These are phyloP conservation scores for Eremobia ochroleuca DNA, from an alignment of 2,888 invertebrate genomes.

Conservation along the genomic window DNA sequence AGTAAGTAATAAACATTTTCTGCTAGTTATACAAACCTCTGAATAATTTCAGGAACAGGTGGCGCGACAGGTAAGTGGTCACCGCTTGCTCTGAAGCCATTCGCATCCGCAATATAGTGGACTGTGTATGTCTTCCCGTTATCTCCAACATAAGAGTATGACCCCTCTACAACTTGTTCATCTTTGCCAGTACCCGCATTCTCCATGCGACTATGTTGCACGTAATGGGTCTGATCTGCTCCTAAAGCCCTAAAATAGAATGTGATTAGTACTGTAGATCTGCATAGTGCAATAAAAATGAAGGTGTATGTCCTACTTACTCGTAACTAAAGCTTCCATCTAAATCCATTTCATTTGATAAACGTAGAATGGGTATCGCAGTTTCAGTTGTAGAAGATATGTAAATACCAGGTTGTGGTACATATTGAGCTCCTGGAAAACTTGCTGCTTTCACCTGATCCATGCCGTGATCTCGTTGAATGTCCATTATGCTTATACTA, in stretches of 20 bases:
- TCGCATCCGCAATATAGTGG: slow-evolving; percentile 94
- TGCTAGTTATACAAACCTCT: slow-evolving; percentile 81
- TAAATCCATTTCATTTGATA: slow-evolving; percentile 90
- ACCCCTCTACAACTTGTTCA: slow-evolving; percentile 92
- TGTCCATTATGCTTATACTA: slow-evolving; percentile 83
- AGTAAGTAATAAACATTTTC: background rate
- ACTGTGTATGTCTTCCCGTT: slow-evolving; percentile 92
- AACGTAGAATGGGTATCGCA: slow-evolving; percentile 88
- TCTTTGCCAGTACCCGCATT: slow-evolving; percentile 91
- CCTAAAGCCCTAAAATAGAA: slow-evolving; percentile 83
- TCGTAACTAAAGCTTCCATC: slow-evolving; percentile 91
- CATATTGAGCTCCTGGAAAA: slow-evolving; percentile 75
- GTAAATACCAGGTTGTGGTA: slow-evolving; percentile 79
- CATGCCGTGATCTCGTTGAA: slow-evolving; percentile 72
- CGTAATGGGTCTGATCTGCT: slow-evolving; percentile 90
- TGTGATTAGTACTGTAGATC: slow-evolving; percentile 27
- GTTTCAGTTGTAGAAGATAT: slow-evolving; percentile 87
- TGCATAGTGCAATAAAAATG: background rate
- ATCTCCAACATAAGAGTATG: slow-evolving; percentile 92
- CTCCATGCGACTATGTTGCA: slow-evolving; percentile 90
- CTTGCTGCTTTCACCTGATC: slow-evolving; percentile 82
- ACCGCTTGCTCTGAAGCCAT: slow-evolving; percentile 94
- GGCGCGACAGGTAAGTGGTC: slow-evolving; percentile 95
- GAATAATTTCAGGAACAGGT: slow-evolving; percentile 93
- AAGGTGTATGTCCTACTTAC: slow-evolving; percentile 77